Evolutionary conservation across 2,888 invertebrate genomes (phyloP).

Genomic region (Cephus nigrinus): DNA sequence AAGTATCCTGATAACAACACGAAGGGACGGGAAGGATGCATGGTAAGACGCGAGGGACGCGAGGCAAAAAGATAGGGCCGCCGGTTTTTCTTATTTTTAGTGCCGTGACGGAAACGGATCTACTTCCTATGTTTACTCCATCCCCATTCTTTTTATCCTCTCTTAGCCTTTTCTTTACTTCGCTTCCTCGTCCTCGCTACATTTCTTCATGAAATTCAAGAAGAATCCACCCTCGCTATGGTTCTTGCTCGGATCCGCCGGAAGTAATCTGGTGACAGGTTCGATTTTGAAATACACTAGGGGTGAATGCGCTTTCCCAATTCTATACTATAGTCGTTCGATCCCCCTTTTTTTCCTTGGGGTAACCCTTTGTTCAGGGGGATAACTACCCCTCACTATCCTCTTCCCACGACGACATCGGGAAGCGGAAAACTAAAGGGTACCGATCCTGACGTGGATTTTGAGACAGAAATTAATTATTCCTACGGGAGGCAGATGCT

Average conservation of each 20-base stretch:
- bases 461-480: conserved; percentile 36
- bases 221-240: not conserved
- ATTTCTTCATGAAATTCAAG: not conserved
- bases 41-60: not conserved
- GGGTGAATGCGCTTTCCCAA: not conserved
- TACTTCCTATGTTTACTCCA: not conserved
- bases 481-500: conserved; percentile 21
- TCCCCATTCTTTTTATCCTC: not conserved
- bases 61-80: not conserved
- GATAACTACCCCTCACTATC: too few species aligned
- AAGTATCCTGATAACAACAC: not conserved
- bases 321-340: not conserved
- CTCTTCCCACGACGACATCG: conserved; percentile 7
- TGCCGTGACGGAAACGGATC: not conserved
- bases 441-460: conserved; percentile 21
- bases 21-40: not conserved
- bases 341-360: too few species aligned
- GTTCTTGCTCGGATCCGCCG: not conserved
- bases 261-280: not conserved
- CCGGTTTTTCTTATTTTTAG: not conserved
- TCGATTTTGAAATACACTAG: not conserved
- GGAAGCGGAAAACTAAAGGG: conserved; percentile 20
- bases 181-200: not conserved
- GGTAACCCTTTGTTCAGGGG: not conserved
- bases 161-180: not conserved